Percentiles rank a stretch among this genome's conserved stretches.
Conservation (phyloP, 2,888 invertebrate species). For the Pachycephus smyrnensis region DNA sequence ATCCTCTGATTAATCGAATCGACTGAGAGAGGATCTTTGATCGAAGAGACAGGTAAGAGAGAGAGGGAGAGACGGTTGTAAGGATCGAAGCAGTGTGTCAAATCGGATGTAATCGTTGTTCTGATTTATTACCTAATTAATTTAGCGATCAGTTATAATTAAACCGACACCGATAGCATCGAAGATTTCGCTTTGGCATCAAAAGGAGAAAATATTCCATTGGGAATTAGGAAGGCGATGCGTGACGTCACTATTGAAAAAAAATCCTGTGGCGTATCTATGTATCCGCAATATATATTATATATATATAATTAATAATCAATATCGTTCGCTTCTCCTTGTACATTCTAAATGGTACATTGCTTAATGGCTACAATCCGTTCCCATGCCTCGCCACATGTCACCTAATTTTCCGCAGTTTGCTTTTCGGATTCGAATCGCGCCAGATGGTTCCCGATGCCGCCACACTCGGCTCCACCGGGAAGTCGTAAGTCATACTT, state of each 20-base stretch:
- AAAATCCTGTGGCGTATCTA: too few species aligned
- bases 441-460: slow-evolving; percentile 27
- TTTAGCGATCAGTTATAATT: slow-evolving; percentile 17
- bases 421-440: slow-evolving; percentile 20
- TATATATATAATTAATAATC: too few species aligned
- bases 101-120: slow-evolving; percentile 12
- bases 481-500: slow-evolving; percentile 21
- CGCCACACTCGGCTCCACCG: slow-evolving; percentile 6
- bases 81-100: slow-evolving; percentile 6
- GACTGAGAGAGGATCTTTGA: neutral
- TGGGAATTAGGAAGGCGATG: too few species aligned
- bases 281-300: too few species aligned
- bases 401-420: slow-evolving; percentile 18
- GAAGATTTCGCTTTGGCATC: neutral
- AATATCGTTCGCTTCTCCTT: neutral
- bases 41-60: neutral
- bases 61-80: too few species aligned
- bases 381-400: slow-evolving; percentile 3
- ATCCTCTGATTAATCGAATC: slow-evolving; percentile 18
- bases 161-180: slow-evolving; percentile 12
- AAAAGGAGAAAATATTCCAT: too few species aligned
- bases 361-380: neutral
- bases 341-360: neutral
- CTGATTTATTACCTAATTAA: slow-evolving; percentile 22
- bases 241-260: too few species aligned